Percentiles rank a stretch among this genome's conserved stretches.
phyloP scores from a whole-genome alignment of 2,888 invertebrate genomes.

The Hirtodrosophila duncani region DNA sequence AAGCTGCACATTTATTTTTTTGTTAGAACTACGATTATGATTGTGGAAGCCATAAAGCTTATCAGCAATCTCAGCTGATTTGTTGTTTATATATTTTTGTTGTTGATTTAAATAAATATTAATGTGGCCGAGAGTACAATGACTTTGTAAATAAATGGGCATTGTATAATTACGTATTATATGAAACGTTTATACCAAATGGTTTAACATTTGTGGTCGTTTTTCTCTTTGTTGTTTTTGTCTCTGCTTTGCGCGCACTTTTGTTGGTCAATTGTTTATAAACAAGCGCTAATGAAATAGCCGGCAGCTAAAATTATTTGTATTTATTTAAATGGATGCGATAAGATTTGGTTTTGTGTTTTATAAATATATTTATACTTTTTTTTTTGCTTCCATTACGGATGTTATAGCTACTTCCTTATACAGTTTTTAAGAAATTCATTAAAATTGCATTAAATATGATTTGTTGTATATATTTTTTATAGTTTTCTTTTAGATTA shows the following conservation, averaged over 20 bases:
- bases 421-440: neutral
- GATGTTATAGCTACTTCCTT: constrained; percentile 10
- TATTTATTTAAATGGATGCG: neutral
- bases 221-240: constrained; percentile 8
- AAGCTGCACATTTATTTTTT: no score
- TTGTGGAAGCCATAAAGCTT: constrained; percentile 22
- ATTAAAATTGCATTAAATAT: constrained; percentile 10
- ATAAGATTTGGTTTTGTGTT: constrained; percentile 16
- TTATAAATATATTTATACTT: neutral
- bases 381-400: neutral
- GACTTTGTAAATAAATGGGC: constrained; percentile 27
- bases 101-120: constrained; percentile 16
- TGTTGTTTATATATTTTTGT: constrained; percentile 6
- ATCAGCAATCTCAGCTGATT: constrained; percentile 38
- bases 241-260: no score
- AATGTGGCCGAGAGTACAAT: constrained; percentile 33
- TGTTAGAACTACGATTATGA: no score
- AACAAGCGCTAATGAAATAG: constrained; percentile 34
- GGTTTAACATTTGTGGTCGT: constrained; percentile 6
- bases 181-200: constrained; percentile 25
- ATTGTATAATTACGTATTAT: constrained; percentile 22
- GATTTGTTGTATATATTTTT: constrained; percentile 3
- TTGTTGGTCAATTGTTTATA: constrained; percentile 45
- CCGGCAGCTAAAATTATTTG: constrained; percentile 18
- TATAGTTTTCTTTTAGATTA: neutral